Base-by-base conservation (phyloP, 64 coral and sea anemone species). In the Stichodactyla helianthus region DNA sequence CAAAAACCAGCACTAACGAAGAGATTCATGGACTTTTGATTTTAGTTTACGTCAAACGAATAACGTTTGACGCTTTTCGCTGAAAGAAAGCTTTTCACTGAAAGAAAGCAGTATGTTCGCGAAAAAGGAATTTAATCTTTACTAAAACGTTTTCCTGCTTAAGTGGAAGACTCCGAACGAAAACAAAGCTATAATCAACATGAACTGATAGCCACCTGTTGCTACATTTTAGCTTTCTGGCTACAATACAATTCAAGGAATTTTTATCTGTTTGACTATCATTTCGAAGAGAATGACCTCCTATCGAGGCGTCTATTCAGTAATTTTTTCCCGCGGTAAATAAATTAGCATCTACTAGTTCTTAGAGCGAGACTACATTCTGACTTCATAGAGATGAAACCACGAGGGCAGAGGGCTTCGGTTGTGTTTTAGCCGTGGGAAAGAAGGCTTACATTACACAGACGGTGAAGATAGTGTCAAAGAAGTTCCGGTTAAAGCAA, bases 401-500 rank as follows among this genome's bases (percentile, higher is more conserved):
- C 19, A 68, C 63, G 19, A n/a, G 63, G 63, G 9, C 63, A 7
- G 62, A 59, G 5, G 15, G 15, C 56, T 12, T 59, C 62, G 62
- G 62, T 5, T 65, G 14, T 65, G 5, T 65, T 20, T 65, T 26
- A n/a, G 68, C 22, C 68, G 68, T 31, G 68, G 62, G 68, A 74
- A 27, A 11, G 8, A n/a, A 19, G 13, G 25, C 25, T 31, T 31
- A 74, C 68, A 74, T 14, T 13, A 23, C 10, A 74, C 68, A 74
- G n/a, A 74, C 8, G 11, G 7, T 12, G 27, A 11, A 26, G 6
- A 31, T 19, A 28, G 12, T 53, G 78, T 81, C 51, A 81, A 51
- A 81, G 35, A 81, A 81, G 78, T 81, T 81, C 78, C 78, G 78
- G 78, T 81, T 5, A 54, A 5, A 22, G 62, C 25, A 74, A 31